Evolutionary conservation across 2,888 invertebrate species (phyloP).

Genomic region (Caenorhabditis sp.): DNA sequence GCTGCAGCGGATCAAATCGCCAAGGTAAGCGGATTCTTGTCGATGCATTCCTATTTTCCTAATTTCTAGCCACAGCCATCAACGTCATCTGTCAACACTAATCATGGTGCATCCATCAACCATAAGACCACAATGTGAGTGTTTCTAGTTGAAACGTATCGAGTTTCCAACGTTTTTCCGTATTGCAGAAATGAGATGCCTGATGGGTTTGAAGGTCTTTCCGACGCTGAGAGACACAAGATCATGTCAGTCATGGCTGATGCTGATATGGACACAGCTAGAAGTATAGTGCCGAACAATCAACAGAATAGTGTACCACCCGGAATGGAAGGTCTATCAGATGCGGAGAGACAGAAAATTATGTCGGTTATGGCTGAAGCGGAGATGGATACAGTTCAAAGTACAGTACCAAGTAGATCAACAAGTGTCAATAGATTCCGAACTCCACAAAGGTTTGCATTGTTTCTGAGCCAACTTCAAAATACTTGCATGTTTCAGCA

Average conservation of each 20-base stretch:
- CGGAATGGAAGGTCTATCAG: conserved; percentile 72
- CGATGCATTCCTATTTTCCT: neutral
- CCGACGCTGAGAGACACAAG: conserved; percentile 76
- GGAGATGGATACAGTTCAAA: conserved; percentile 69
- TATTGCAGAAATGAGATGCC: conserved; percentile 19
- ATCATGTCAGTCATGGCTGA: conserved; percentile 77
- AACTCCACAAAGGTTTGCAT: neutral
- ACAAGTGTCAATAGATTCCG: neutral
- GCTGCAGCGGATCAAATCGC: conserved; percentile 49
- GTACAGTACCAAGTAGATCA: neutral
- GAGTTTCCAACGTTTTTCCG: conserved; percentile 16
- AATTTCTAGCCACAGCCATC: conserved; percentile 23
- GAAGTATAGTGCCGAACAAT: neutral
- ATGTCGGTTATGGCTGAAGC: conserved; percentile 77
- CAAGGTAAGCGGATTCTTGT: neutral
- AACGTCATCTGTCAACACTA: conserved; percentile 9
- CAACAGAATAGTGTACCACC: conserved; percentile 44
- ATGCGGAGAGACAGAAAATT: conserved; percentile 76
- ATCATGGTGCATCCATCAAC: conserved; percentile 1
- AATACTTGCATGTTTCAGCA: too few species aligned
- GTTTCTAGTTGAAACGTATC: neutral
- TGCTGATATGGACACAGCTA: conserved; percentile 21
- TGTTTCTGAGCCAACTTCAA: too few species aligned
- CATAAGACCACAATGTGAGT: neutral
- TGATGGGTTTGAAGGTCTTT: conserved; percentile 71